Base-by-base conservation (phyloP, 2,888 invertebrate genomes). In the Synergus laeviventris region DNA sequence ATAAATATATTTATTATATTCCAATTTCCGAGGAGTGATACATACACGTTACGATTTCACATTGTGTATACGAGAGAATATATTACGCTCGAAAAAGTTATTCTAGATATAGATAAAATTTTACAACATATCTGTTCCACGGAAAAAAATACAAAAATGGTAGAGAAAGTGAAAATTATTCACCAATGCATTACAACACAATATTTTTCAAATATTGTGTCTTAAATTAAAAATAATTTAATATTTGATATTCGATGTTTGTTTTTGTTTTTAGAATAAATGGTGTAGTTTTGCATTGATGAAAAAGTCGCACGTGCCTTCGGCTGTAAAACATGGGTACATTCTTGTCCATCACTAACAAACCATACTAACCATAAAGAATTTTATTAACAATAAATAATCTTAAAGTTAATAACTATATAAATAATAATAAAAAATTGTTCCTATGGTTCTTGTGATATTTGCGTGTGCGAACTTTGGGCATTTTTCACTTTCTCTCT, bases 1-100 rank as follows among this genome's bases (percentile, higher is more conserved):
- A 76, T 78, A 80, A 79, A 83, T 79, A 75, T 84, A 83, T 84
- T 84, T 86, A 83, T 82, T 83, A 84, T 86, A 83, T 82, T 86
- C 79, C 83, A 84, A 83, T 85, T 84, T 83, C 80, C 49, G 49
- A 70, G 31, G 45, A 45, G 70, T 70, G 70, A 70, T 70, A 49
- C 1, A 45, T 66, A 49, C 70, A 49, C 31, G 16, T 70, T 42
- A 66, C 74, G 78, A 76, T 75, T 81, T 60, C 76, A 80, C 76
- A 73, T 83, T 85, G 81, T 77, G 82, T 80, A 81, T 79, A 81
- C 76, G 77, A 77, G 75, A 61, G 78, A 75, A 74, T 78, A 81
- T 82, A 70, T 45, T 70, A 70, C 45, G 70, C 31, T 70, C 70
- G 70, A 74, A 74, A 74, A 64, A 70, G 59, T 75, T 81, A 49